Evolutionary conservation across 2,797 vertebrate species (phyloP).

Genomic region (Acipenser transmontanus): DNA sequence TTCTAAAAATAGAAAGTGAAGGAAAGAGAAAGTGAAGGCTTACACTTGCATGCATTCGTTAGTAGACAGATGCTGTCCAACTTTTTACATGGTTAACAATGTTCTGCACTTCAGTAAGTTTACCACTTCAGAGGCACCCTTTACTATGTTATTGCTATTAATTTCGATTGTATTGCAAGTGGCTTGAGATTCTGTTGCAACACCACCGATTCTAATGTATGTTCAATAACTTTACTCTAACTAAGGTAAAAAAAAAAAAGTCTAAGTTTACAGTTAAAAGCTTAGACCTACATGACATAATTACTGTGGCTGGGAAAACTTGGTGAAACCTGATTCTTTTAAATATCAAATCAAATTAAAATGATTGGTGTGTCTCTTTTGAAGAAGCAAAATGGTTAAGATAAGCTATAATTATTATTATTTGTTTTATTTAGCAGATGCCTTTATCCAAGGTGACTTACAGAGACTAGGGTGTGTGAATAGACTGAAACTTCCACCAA

Average conservation of each 20-base stretch:
- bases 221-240: slow-evolving; percentile 28
- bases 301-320: not conserved
- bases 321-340: slow-evolving; percentile 1
- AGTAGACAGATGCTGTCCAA: no score
- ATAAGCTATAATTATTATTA: no score
- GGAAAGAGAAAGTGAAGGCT: no score
- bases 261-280: no score
- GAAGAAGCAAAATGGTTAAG: not conserved
- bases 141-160: no score
- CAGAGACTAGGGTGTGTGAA: not conserved
- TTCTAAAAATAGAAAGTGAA: no score
- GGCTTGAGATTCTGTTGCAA: not conserved
- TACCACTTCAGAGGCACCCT: no score
- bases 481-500: slow-evolving; percentile 5
- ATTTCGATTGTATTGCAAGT: no score
- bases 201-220: not conserved
- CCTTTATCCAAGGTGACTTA: no score
- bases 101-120: slow-evolving; percentile 3
- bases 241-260: slow-evolving; percentile 35
- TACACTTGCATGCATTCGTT: no score
- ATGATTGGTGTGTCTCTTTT: not conserved
- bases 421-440: no score
- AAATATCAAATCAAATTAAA: slow-evolving; percentile 1
- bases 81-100: not conserved
- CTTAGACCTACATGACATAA: no score